Evolutionary conservation across 1,140 invertebrate genomes (phyloP).

Genomic region (Meloidogyne exigua): DNA sequence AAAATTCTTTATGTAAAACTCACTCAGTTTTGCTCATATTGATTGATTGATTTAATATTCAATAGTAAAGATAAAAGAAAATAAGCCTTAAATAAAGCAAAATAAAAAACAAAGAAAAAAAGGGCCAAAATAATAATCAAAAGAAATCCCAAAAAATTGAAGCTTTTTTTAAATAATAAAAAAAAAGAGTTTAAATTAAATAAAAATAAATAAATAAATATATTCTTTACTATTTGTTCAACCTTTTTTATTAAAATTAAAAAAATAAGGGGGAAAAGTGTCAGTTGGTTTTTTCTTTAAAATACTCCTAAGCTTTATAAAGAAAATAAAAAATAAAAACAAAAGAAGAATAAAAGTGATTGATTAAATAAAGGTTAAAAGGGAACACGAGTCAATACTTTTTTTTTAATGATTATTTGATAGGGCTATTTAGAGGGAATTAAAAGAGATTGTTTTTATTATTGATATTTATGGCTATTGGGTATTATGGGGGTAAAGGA

Average conservation of each 20-base stretch:
- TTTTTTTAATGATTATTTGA: too few species aligned
- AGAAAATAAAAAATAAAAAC: background rate
- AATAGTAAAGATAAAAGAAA: too few species aligned
- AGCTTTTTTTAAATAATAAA: too few species aligned
- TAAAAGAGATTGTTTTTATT: too few species aligned
- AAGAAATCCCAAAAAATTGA: too few species aligned
- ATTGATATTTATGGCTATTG: too few species aligned
- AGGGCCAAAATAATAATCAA: background rate
- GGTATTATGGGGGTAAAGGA: too few species aligned
- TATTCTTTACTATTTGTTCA: background rate
- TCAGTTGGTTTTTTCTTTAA: background rate
- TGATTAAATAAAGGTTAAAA: background rate
- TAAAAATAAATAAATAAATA: background rate
- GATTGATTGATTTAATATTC: background rate
- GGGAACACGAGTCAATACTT: background rate
- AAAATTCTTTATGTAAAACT: background rate
- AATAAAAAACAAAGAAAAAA: background rate
- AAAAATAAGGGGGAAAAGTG: background rate
- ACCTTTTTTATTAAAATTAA: background rate
- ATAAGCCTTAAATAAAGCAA: background rate
- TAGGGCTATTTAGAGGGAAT: too few species aligned
- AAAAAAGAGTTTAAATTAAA: too few species aligned
- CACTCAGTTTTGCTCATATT: background rate
- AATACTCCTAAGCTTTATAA: background rate
- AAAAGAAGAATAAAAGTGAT: background rate